Conservation (phyloP, 2,113 vertebrate genomes). For the Porphyrio hochstetteri region DNA sequence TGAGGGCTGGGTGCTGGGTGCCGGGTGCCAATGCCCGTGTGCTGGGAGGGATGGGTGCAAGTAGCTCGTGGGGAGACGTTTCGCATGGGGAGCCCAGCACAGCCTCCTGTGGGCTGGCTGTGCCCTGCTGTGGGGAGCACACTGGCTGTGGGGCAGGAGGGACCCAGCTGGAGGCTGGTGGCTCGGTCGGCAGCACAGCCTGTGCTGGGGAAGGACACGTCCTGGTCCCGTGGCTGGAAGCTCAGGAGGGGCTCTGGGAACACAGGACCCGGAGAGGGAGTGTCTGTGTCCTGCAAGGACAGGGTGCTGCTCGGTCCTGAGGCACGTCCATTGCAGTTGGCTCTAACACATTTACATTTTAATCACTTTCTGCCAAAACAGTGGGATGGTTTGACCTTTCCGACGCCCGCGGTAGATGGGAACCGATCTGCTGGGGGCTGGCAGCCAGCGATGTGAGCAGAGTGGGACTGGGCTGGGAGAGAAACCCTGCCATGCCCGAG, state of each 20-base stretch:
- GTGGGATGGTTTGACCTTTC: background rate
- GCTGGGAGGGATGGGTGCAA: background rate
- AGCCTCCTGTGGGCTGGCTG: background rate
- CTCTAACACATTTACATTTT: background rate
- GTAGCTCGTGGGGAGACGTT: background rate
- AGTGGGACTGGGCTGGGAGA: background rate
- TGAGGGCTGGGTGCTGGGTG: accelerated
- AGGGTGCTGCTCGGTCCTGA: accelerated
- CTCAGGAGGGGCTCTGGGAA: background rate
- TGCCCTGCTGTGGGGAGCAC: accelerated
- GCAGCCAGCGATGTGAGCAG: background rate
- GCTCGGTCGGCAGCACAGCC: no score
- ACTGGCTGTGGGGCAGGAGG: background rate
- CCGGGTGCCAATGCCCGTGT: accelerated
- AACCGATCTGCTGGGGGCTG: accelerated
- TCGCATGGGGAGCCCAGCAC: accelerated
- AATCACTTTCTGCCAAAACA: accelerated
- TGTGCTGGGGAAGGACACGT: accelerated
- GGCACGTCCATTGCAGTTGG: background rate
- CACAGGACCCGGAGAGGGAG: background rate
- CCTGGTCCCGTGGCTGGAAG: background rate
- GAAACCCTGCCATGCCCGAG: accelerated
- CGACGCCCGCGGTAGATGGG: accelerated
- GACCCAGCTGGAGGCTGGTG: background rate
- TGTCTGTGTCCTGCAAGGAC: background rate